Evolutionary conservation across 2,113 vertebrate species (phyloP), one percentile per base, ranked within the genome.

Genomic region (Oplegnathus fasciatus): DNA sequence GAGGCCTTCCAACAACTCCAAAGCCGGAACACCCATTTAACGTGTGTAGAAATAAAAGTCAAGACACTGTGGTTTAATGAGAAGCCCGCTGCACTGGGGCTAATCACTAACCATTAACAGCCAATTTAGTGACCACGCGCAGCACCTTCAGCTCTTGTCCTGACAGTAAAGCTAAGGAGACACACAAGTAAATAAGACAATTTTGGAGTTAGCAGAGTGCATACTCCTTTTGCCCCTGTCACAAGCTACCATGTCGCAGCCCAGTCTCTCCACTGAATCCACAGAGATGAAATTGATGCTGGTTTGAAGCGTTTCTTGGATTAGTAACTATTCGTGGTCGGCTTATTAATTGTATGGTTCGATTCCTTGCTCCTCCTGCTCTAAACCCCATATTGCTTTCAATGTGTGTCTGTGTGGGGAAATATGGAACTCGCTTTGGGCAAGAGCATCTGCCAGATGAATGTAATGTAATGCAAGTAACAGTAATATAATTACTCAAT

Each of bases 61-160:
- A 32, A 44, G 9, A n/a, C 54, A 18, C n/a, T 46, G 24, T 74
- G 55, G 34, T 76, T 40, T 44, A 62, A 71, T 46, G 34, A 54
- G 44, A 74, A 4, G 57, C 34, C 30, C 20, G 55, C 65, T 7
- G 34, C 62, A 42, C 48, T 77, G 28, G 34, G 70, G 50, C 46
- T 69, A 34, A 55, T 83, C 42, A 55, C 42, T 50, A 22, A 62
- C 42, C 55, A 62, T 42, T 69, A 70, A 34, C 73, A 69, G 46
- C 30, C 18, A 11, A 60, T 68, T 69, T 52, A 69, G 62, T 22
- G 34, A 34, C 32, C 37, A 30, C 55, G 30, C 5, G 10, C n/a
- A 30, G n/a, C 37, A 28, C 55, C 17, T 15, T 9, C 28, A 22
- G 18, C 46, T 64, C 34, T 2, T 44, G 10, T 24, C n/a, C 20